phyloP scores from a whole-genome alignment of 2,113 vertebrate species.

The Syrmaticus mikado region DNA sequence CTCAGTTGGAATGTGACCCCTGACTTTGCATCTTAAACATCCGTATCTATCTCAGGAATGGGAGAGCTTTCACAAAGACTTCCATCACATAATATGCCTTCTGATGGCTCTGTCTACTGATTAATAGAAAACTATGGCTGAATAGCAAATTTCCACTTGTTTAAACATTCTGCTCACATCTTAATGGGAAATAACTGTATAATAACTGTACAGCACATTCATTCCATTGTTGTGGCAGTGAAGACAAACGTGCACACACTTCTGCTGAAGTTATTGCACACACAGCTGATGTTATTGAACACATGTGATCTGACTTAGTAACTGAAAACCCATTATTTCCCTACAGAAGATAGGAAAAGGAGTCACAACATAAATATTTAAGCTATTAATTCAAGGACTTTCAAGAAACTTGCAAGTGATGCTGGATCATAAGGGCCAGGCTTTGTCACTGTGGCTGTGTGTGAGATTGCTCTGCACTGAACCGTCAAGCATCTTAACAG shows the following conservation, averaged over 20 bases:
- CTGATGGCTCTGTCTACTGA: background rate
- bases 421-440: background rate
- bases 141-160: background rate
- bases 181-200: background rate
- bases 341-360: background rate
- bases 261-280: background rate
- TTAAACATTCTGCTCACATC: background rate
- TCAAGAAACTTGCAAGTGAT: background rate
- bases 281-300: background rate
- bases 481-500: background rate
- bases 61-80: background rate
- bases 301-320: background rate
- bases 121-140: background rate
- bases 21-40: background rate
- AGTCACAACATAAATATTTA: conserved; percentile 23
- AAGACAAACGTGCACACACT: background rate
- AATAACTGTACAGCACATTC: background rate
- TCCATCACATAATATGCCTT: background rate
- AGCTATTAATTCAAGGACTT: conserved; percentile 1
- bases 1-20: background rate
- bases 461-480: background rate
- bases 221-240: background rate
- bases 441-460: background rate
- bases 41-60: background rate
- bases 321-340: background rate